Conservation (phyloP, 2,797 vertebrate species). For the Sphenodon punctatus region DNA sequence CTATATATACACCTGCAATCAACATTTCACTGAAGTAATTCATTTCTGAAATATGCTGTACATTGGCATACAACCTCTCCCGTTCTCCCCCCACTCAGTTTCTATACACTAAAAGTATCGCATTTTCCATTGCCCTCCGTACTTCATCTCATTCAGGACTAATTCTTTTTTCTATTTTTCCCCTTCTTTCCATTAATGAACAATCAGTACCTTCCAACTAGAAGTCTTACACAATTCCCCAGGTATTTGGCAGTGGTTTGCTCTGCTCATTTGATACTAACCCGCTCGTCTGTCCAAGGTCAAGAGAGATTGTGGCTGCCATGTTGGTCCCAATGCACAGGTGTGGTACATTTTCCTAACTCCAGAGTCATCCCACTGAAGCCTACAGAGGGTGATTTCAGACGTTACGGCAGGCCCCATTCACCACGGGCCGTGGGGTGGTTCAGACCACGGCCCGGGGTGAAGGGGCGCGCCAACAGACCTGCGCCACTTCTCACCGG, state of each 20-base stretch:
- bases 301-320: too few relatives aligned
- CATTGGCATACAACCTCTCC: background rate
- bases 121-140: background rate
- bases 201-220: background rate
- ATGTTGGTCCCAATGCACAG: too few relatives aligned
- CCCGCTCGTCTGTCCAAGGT: background rate
- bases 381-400: too few relatives aligned
- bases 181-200: background rate
- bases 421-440: too few relatives aligned
- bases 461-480: too few relatives aligned
- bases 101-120: background rate
- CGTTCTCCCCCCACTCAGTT: too few relatives aligned
- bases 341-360: too few relatives aligned
- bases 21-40: background rate
- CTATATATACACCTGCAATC: background rate
- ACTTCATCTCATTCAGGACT: background rate
- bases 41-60: background rate
- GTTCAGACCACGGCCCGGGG: too few relatives aligned
- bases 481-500: too few relatives aligned
- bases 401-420: too few relatives aligned
- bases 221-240: background rate
- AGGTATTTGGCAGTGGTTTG: background rate
- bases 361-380: too few relatives aligned
- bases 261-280: rapidly evolving
- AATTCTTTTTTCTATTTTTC: background rate